Base-by-base conservation (phyloP, 2,113 vertebrate species). In the Furnarius figulus region DNA sequence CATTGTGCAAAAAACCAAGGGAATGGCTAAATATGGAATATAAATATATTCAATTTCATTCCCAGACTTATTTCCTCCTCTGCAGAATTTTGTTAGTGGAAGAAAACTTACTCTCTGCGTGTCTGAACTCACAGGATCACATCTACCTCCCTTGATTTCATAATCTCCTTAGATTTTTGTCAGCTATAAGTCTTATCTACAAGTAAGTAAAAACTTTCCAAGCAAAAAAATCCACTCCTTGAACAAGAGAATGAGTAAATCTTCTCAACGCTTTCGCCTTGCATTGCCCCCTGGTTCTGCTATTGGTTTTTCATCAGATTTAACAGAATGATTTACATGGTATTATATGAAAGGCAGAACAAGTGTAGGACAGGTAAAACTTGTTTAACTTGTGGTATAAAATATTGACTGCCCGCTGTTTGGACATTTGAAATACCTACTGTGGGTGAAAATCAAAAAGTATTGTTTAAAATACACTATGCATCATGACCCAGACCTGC, bases 1-100 rank as follows among this genome's bases (percentile, higher is more conserved):
- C 61, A 75, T 4, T 18, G 4, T 3, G 16, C 2, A 12, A 55
- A 89, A 77, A 65, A 24, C 0, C 3, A 22, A 33, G 2, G 5
- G 2, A 7, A 47, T 85, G 35, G 40, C 24, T 13, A 70, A 58
- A 44, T 73, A 39, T 12, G 14, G 35, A 61, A 80, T 62, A 68
- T 47, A 62, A 47, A 62, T 61, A 31, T 27, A 50, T 42, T 59
- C n/a, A 1, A 5, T 65, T 85, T 72, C 3, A 68, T n/a, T 82
- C 6, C 16, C 14, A 56, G 33, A 68, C 5, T 74, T 89, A 66
- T 3, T 67, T 31, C 33, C 67, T 58, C 16, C 65, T 61, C 24
- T 33, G 30, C 19, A 77, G 42, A 50, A 70, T 35, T 80, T 42
- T 80, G 5, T 33, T 58, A 55, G 18, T 8, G 18, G 27, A 86